Conservation (phyloP, 1,140 invertebrate species). For the Aphidius ervi region DNA sequence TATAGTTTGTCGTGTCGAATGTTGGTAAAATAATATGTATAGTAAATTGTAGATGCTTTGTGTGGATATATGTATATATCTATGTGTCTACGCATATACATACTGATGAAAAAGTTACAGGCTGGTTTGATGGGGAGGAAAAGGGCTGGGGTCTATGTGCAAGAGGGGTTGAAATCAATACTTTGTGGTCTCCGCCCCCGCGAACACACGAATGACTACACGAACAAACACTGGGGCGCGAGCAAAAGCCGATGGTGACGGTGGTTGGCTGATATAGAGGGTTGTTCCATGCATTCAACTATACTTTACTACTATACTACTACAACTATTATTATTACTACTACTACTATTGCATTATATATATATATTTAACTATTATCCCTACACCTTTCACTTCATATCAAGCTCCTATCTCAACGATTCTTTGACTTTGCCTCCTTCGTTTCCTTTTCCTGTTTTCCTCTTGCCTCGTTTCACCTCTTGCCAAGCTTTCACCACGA, state of each 20-base stretch:
- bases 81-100: background rate
- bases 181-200: slow-evolving; percentile 50
- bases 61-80: no score
- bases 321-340: background rate
- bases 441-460: slow-evolving; percentile 21
- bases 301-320: slow-evolving; percentile 16
- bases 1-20: no score
- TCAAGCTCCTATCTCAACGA: slow-evolving; percentile 7
- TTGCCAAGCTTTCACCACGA: slow-evolving; percentile 12
- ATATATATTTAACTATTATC: slow-evolving; percentile 4
- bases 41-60: no score
- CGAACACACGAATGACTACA: slow-evolving; percentile 43
- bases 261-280: slow-evolving; percentile 2
- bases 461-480: slow-evolving; percentile 17
- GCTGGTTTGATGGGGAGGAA: slow-evolving; percentile 9
- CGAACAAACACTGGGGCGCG: slow-evolving; percentile 37
- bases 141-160: slow-evolving; percentile 18
- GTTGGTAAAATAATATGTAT: no score
- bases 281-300: slow-evolving; percentile 19
- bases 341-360: background rate
- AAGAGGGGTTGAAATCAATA: slow-evolving; percentile 46
- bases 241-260: slow-evolving; percentile 11
- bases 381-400: background rate
- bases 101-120: slow-evolving; percentile 9
- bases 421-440: slow-evolving; percentile 7